Percentiles rank a stretch among this genome's conserved stretches.
These are phyloP conservation scores for Clarias magur DNA, from an alignment of 2,113 vertebrate species.

Conservation along the genomic window DNA sequence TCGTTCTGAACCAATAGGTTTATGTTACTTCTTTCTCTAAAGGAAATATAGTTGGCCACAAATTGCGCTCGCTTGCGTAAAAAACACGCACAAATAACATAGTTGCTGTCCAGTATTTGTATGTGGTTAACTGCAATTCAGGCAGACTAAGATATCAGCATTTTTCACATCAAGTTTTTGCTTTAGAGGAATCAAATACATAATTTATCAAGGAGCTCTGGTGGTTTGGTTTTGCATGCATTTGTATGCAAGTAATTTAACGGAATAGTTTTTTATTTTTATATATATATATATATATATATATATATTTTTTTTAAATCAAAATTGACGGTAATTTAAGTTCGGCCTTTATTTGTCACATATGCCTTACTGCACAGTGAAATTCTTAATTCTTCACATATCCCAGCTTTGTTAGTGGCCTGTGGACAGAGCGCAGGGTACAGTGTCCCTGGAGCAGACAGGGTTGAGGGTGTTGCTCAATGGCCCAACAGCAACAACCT, in stretches of 20 bases:
- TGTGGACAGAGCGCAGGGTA: too few species aligned
- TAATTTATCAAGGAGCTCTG: background rate
- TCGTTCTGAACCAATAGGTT: slow-evolving; percentile 32
- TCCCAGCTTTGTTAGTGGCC: too few species aligned
- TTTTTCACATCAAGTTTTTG: background rate
- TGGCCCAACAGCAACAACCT: too few species aligned
- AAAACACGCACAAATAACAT: background rate
- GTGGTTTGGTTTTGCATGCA: background rate
- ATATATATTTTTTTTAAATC: too few species aligned
- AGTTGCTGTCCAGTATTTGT: slow-evolving; percentile 2
- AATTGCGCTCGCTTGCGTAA: slow-evolving; percentile 27
- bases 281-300: too few species aligned
- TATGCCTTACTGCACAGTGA: too few species aligned
- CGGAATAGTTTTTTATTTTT: too few species aligned
- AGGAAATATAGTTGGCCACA: slow-evolving; percentile 11
- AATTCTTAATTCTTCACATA: too few species aligned
- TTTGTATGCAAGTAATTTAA: background rate
- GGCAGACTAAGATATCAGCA: slow-evolving; percentile 16
- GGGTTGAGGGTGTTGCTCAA: too few species aligned
- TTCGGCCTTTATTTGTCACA: too few species aligned
- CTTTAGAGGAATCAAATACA: background rate
- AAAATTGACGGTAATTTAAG: too few species aligned
- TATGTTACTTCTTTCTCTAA: slow-evolving; percentile 18
- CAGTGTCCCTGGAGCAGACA: too few species aligned
- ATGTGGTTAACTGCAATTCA: slow-evolving; percentile 20